These are phyloP conservation scores for Diplogasteroides magnus DNA, from an alignment of 1,140 invertebrate genomes.

Conservation along the genomic window DNA sequence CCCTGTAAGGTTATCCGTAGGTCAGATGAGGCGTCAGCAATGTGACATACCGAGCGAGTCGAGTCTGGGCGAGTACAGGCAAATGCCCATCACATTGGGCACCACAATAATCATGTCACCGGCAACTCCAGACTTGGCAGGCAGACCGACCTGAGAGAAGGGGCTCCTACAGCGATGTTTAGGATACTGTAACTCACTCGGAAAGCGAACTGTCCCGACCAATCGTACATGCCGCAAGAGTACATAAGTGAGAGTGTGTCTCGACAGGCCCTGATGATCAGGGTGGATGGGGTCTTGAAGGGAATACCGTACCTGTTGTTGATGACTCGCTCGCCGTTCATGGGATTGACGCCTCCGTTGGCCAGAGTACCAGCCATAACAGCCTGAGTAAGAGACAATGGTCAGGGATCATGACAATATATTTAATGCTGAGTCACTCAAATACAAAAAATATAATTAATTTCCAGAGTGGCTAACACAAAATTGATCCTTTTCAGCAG, in stretches of 20 bases:
- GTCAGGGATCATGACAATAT: neutral
- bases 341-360: slow-evolving; percentile 91
- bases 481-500: too few species aligned
- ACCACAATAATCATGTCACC: slow-evolving; percentile 85
- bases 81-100: slow-evolving; percentile 92
- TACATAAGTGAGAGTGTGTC: slow-evolving; percentile 74
- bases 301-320: slow-evolving; percentile 26
- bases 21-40: slow-evolving; percentile 1
- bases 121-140: slow-evolving; percentile 90
- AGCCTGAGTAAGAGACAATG: slow-evolving; percentile 3
- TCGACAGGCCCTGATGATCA: slow-evolving; percentile 54
- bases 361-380: slow-evolving; percentile 89
- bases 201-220: slow-evolving; percentile 92
- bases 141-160: slow-evolving; percentile 72
- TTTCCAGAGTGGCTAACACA: too few species aligned
- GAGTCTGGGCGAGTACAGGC: slow-evolving; percentile 84
- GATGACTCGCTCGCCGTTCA: slow-evolving; percentile 80
- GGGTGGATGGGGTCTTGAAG: too few species aligned
- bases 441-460: too few species aligned
- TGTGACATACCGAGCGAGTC: slow-evolving; percentile 52
- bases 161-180: too few species aligned
- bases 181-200: slow-evolving; percentile 63
- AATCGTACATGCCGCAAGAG: slow-evolving; percentile 91
- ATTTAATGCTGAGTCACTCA: too few species aligned
- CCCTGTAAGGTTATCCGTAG: slow-evolving; percentile 65